phyloP scores from a whole-genome alignment of 2,888 invertebrate genomes.

The Phengaris arion region DNA sequence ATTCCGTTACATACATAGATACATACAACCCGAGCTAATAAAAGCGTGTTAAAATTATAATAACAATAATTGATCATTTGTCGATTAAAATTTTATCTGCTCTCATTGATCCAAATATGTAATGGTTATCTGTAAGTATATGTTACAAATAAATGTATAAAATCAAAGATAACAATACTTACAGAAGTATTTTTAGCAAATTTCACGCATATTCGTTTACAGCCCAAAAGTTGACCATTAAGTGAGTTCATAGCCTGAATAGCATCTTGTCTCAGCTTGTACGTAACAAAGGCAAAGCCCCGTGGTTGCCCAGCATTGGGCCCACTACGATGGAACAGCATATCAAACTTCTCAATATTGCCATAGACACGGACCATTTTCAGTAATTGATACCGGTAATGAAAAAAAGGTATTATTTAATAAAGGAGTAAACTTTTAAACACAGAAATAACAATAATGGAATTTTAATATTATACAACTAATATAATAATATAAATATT shows the following conservation, averaged over 20 bases:
- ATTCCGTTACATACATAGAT: too few species aligned
- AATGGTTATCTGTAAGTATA: too few species aligned
- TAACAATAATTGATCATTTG: too few species aligned
- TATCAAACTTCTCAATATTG: slow-evolving; percentile 95
- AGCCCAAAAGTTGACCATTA: slow-evolving; percentile 86
- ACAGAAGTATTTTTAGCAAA: slow-evolving; percentile 87
- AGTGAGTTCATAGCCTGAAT: slow-evolving; percentile 84
- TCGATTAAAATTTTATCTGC: too few species aligned
- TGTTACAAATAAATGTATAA: background rate
- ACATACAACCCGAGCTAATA: too few species aligned
- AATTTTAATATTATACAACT: too few species aligned
- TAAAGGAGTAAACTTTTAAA: slow-evolving; percentile 39
- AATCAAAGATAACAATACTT: slow-evolving; percentile 39
- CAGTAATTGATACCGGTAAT: slow-evolving; percentile 95
- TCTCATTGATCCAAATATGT: too few species aligned
- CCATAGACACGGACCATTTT: slow-evolving; percentile 98
- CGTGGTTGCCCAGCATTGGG: slow-evolving; percentile 93
- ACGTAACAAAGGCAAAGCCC: slow-evolving; percentile 96
- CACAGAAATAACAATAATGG: too few species aligned
- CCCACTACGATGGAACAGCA: slow-evolving; percentile 95
- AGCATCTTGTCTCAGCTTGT: slow-evolving; percentile 84
- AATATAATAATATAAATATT: too few species aligned
- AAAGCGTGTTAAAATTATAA: too few species aligned
- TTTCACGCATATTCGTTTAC: slow-evolving; percentile 87
- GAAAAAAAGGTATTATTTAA: slow-evolving; percentile 63